phyloP scores from a whole-genome alignment of 2,113 vertebrate genomes.

The Orthonyx spaldingii region DNA sequence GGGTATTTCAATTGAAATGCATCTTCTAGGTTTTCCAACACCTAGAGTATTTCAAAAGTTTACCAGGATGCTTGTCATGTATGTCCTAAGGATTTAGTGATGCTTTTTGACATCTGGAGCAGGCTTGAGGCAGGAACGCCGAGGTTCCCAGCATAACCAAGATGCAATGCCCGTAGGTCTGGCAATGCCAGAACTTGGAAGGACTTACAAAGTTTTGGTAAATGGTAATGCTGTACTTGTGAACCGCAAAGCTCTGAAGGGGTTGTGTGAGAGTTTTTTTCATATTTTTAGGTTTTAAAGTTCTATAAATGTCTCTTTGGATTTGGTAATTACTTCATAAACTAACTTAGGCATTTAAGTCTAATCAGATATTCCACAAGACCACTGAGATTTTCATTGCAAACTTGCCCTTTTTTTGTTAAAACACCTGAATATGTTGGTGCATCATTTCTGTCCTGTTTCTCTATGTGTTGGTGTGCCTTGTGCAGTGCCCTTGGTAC shows the following conservation, averaged over 20 bases:
- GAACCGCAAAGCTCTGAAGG: background rate
- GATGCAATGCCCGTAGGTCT: background rate
- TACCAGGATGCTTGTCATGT: background rate
- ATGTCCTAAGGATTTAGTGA: background rate
- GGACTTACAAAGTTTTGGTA: background rate
- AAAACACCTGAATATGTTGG: background rate
- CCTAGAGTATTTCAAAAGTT: background rate
- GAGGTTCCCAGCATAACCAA: background rate
- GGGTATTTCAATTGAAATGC: background rate
- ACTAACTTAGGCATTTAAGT: background rate
- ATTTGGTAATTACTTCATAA: background rate
- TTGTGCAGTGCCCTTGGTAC: background rate
- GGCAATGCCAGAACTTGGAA: background rate
- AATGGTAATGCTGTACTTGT: rapidly evolving
- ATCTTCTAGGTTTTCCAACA: background rate
- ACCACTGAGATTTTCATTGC: background rate
- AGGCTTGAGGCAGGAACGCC: background rate
- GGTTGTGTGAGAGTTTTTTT: background rate
- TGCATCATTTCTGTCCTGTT: background rate
- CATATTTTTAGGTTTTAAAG: background rate
- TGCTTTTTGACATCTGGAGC: background rate
- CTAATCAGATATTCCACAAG: background rate
- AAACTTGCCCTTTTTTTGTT: background rate
- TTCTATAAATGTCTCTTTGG: background rate
- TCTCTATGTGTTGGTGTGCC: rapidly evolving